phyloP scores from a whole-genome alignment of 2,113 vertebrate species.

The Dipodomys merriami region DNA sequence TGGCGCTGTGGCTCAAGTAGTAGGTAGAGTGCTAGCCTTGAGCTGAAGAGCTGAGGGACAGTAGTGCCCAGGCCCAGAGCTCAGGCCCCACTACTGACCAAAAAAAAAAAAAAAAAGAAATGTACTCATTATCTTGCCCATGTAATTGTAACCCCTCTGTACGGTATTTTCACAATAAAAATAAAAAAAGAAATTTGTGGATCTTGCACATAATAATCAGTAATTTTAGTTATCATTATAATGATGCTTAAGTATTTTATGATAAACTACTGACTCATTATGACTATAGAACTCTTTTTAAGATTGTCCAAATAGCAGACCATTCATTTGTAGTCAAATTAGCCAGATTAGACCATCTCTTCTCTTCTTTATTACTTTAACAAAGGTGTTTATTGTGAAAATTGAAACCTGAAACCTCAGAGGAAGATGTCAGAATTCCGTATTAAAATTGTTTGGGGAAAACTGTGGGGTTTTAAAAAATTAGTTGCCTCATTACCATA shows the following conservation, averaged over 20 bases:
- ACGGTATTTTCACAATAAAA: too few species aligned
- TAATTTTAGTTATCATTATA: not conserved
- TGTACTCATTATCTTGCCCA: too few species aligned
- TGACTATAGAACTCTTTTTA: not conserved
- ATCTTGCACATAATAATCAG: not conserved
- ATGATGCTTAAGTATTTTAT: conserved; percentile 12
- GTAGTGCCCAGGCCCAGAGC: too few species aligned
- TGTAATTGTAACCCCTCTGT: too few species aligned
- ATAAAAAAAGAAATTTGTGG: not conserved
- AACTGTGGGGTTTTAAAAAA: not conserved
- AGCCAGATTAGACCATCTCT: not conserved
- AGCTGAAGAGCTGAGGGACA: too few species aligned
- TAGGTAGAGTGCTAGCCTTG: too few species aligned
- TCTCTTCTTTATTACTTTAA: conserved; percentile 28
- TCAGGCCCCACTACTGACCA: too few species aligned
- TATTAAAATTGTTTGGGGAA: conserved; percentile 34
- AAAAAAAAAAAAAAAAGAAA: too few species aligned
- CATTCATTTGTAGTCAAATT: not conserved
- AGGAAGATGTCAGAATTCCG: not conserved
- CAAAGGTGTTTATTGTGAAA: not conserved
- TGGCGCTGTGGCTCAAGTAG: too few species aligned
- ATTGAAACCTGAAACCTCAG: not conserved
- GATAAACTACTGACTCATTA: not conserved
- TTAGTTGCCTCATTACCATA: conserved; percentile 44
- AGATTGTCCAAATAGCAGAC: not conserved